Percentiles rank a stretch among this genome's conserved stretches.
These are phyloP conservation scores for Caiman crocodilus DNA, from an alignment of 2,797 vertebrate species.

Conservation along the genomic window DNA sequence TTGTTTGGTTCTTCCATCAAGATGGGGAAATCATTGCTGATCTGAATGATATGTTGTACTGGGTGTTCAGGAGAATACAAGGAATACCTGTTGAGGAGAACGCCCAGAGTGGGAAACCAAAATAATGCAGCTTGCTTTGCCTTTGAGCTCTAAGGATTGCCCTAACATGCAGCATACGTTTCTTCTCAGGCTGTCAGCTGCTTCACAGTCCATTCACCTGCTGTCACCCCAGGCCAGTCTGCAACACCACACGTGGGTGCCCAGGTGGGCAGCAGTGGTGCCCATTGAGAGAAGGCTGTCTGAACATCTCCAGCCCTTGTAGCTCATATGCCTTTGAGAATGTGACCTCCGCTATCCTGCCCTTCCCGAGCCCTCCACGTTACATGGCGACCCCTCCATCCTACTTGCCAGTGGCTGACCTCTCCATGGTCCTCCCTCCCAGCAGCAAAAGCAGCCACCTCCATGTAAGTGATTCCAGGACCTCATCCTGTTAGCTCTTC, in stretches of 20 bases:
- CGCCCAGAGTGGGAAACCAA: background rate
- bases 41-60: background rate
- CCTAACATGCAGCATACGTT: background rate
- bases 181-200: constrained; percentile 79
- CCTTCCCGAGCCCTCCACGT: constrained; percentile 78
- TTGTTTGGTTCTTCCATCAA: background rate
- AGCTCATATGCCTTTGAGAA: constrained; percentile 73
- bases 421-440: constrained; percentile 77
- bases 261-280: constrained; percentile 84
- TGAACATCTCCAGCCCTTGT: constrained; percentile 80
- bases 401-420: constrained; percentile 84
- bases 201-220: constrained; percentile 84
- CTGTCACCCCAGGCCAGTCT: constrained; percentile 80
- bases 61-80: too few species aligned
- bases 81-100: background rate
- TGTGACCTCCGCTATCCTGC: constrained; percentile 21
- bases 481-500: background rate
- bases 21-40: background rate
- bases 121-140: background rate
- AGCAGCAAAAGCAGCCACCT: constrained; percentile 71
- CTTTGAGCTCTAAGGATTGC: background rate
- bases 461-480: constrained; percentile 73
- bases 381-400: constrained; percentile 77
- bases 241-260: constrained; percentile 86
- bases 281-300: constrained; percentile 82